Percentiles rank a stretch among this genome's conserved stretches.
Evolutionary conservation across 2,797 vertebrate species (phyloP).

Genomic region (Streptopelia turtur): DNA sequence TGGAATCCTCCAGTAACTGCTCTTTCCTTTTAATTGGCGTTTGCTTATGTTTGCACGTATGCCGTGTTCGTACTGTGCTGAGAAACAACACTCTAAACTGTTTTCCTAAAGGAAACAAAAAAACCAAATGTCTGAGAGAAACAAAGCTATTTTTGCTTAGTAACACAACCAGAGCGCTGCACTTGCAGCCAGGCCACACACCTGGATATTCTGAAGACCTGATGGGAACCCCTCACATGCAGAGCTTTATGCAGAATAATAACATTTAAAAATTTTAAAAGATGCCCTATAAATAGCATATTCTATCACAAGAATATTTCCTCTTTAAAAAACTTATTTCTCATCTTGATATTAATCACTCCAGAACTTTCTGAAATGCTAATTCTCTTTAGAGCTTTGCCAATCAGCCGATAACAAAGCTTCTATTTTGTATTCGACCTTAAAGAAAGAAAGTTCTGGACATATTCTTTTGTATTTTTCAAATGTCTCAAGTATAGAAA

Average conservation of each 20-base stretch:
- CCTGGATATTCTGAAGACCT: slow-evolving; percentile 3
- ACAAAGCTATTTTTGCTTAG: slow-evolving; percentile 19
- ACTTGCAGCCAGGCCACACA: slow-evolving; percentile 11
- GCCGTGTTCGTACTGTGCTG: slow-evolving; percentile 96
- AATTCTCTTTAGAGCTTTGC: background rate
- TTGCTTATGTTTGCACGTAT: slow-evolving; percentile 99
- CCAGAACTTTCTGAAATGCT: slow-evolving; percentile 2
- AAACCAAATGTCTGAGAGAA: slow-evolving; percentile 10
- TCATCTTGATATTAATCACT: background rate
- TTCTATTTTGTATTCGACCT: background rate
- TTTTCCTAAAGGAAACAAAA: slow-evolving; percentile 84
- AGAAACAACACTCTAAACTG: slow-evolving; percentile 98
- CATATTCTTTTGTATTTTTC: background rate
- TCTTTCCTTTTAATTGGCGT: slow-evolving; percentile 98
- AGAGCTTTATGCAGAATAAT: slow-evolving; percentile 54
- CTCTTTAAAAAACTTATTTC: slow-evolving; percentile 2
- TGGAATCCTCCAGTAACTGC: slow-evolving; percentile 96
- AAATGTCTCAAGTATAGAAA: background rate
- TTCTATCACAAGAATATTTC: slow-evolving; percentile 49
- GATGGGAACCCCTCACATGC: background rate
- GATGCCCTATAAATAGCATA: slow-evolving; percentile 51
- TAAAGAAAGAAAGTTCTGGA: background rate
- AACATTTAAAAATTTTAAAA: slow-evolving; percentile 53
- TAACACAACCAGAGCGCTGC: background rate
- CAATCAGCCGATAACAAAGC: background rate